Conservation (phyloP, 1,140 invertebrate genomes). For the Argopecten irradians region DNA sequence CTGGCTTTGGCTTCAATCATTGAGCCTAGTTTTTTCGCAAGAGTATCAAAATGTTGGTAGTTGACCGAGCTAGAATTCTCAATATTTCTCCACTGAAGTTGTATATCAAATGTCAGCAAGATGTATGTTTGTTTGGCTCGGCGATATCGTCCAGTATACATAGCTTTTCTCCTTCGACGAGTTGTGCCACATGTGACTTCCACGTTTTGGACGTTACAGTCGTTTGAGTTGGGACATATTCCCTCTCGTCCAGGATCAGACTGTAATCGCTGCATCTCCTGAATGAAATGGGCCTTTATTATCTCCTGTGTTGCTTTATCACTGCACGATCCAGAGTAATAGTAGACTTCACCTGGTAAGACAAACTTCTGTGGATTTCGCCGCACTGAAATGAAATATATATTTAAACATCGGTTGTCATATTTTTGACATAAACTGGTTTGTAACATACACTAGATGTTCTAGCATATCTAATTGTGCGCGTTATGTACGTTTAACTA, state of each 20-base stretch:
- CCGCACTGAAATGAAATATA: not conserved
- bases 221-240: constrained; percentile 24
- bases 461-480: no score
- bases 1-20: not conserved
- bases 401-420: no score
- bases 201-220: constrained; percentile 42
- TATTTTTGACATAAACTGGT: no score
- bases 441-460: no score
- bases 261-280: constrained; percentile 1
- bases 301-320: constrained; percentile 10
- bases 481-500: no score
- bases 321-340: constrained; percentile 39
- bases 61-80: not conserved
- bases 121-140: not conserved
- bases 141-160: not conserved
- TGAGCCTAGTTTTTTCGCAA: not conserved
- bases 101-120: not conserved
- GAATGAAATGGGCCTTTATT: constrained; percentile 33
- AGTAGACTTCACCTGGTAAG: constrained; percentile 29
- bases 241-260: constrained; percentile 29
- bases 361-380: not conserved
- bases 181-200: constrained; percentile 29
- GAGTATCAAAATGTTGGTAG: not conserved
- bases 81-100: not conserved
- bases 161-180: not conserved